These are phyloP conservation scores for Ypsolopha scabrella DNA, from an alignment of 2,888 invertebrate species.

Conservation along the genomic window DNA sequence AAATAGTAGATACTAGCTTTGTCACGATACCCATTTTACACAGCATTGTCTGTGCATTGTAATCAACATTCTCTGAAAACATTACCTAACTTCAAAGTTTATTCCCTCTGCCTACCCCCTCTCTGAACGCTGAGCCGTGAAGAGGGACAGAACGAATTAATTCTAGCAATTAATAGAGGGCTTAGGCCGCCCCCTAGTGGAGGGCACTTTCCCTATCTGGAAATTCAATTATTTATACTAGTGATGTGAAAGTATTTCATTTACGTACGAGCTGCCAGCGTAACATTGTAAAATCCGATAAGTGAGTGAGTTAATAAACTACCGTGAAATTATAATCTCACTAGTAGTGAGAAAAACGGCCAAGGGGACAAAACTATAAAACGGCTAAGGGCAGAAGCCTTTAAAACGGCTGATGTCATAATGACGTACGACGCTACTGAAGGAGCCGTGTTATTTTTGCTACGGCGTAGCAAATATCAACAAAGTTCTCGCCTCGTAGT, in stretches of 20 bases:
- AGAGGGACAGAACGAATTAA: conserved; percentile 40
- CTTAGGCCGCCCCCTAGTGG: conserved; percentile 24
- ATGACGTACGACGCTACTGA: too few relatives aligned
- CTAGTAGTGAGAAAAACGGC: too few relatives aligned
- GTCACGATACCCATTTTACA: not conserved
- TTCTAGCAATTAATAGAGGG: conserved; percentile 56
- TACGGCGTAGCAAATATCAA: too few relatives aligned
- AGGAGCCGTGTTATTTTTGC: too few relatives aligned
- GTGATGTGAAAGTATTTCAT: conserved; percentile 9
- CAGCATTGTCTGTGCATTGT: not conserved
- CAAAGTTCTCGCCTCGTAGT: too few relatives aligned
- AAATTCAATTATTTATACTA: conserved; percentile 55
- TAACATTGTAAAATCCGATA: too few relatives aligned
- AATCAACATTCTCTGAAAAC: not conserved
- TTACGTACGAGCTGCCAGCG: too few relatives aligned
- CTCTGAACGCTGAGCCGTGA: not conserved
- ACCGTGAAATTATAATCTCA: not conserved
- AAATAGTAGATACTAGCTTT: not conserved
- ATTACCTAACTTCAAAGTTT: not conserved
- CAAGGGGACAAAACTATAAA: too few relatives aligned
- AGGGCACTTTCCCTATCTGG: conserved; percentile 23
- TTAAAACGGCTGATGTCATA: too few relatives aligned
- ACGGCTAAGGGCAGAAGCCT: too few relatives aligned
- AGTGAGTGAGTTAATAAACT: too few relatives aligned
- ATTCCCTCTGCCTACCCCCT: too few relatives aligned